Percentiles rank a stretch among this genome's conserved stretches.
Evolutionary conservation across 2,888 invertebrate species (phyloP).

Genomic region (Callosobruchus maculatus): DNA sequence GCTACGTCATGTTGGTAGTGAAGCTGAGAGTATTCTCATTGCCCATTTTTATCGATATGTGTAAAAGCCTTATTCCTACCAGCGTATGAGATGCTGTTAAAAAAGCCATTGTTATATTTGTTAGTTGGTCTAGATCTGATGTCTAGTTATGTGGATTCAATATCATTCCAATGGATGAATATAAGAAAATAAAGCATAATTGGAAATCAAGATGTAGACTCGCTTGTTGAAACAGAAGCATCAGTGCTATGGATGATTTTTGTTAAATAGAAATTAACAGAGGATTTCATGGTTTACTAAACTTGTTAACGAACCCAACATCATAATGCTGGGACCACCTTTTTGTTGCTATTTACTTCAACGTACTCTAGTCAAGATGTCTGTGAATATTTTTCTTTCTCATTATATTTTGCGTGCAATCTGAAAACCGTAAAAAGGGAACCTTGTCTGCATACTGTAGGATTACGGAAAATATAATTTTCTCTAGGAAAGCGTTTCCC

Average conservation of each 20-base stretch:
- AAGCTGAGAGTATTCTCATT: not conserved
- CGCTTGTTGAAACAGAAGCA: not conserved
- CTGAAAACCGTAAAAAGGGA: not conserved
- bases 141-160: not conserved
- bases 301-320: conserved; percentile 26
- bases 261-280: not conserved
- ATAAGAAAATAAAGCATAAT: not conserved
- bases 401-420: not conserved
- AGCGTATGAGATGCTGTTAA: not conserved
- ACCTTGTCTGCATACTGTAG: not conserved
- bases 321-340: conserved; percentile 34
- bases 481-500: not conserved
- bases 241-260: not conserved
- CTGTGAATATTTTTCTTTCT: not conserved
- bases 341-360: not conserved
- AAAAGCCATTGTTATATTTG: not conserved
- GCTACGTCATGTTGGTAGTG: not conserved
- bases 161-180: not conserved
- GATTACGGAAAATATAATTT: not conserved
- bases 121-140: not conserved
- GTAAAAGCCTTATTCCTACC: not conserved
- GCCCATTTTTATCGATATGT: not conserved
- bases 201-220: not conserved
- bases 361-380: not conserved
- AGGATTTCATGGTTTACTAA: not conserved